These are phyloP conservation scores for Nasua narica DNA, from an alignment of 2,797 vertebrate genomes.

Conservation along the genomic window DNA sequence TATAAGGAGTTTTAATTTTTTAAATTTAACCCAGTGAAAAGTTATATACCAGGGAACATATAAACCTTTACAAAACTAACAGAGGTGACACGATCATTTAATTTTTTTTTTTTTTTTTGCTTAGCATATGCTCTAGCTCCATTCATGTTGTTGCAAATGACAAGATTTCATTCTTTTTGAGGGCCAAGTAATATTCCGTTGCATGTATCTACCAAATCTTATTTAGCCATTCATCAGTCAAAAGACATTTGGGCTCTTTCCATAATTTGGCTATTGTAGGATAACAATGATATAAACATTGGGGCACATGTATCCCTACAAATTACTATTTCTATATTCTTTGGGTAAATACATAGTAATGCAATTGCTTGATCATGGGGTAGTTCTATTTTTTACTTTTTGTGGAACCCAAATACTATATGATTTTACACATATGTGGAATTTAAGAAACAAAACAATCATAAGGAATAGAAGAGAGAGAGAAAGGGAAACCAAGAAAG, in stretches of 20 bases:
- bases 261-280: neutral
- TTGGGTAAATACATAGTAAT: neutral
- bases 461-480: neutral
- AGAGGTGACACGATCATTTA: neutral
- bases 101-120: neutral
- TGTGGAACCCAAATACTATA: neutral
- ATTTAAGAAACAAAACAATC: neutral
- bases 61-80: neutral
- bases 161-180: neutral
- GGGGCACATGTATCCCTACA: neutral
- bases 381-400: neutral
- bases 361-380: neutral
- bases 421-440: neutral
- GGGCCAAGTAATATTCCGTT: neutral
- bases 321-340: neutral
- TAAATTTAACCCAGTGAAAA: neutral
- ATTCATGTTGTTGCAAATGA: neutral
- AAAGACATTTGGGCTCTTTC: neutral
- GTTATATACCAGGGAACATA: neutral
- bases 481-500: neutral
- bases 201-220: neutral
- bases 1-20: neutral
- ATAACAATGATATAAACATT: neutral
- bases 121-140: neutral
- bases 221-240: neutral